Percentiles rank a stretch among this genome's conserved stretches.
Conservation (phyloP, 2,113 vertebrate genomes). For the Mystacornis crossleyi region DNA sequence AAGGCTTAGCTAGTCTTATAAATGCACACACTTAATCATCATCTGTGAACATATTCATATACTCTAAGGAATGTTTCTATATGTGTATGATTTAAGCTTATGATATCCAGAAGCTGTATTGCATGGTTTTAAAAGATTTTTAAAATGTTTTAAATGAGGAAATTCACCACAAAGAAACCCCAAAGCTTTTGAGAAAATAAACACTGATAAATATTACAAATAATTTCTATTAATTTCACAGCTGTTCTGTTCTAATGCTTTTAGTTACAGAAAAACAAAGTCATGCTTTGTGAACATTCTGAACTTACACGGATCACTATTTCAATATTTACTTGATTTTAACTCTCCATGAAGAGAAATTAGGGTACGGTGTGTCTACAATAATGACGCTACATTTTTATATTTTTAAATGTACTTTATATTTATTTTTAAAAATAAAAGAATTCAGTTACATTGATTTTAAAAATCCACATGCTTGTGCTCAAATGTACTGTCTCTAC, state of each 20-base stretch:
- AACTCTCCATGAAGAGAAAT: constrained; percentile 79
- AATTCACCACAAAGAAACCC: background rate
- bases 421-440: background rate
- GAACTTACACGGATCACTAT: constrained; percentile 78
- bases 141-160: background rate
- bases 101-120: background rate
- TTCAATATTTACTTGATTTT: constrained; percentile 75
- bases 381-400: background rate
- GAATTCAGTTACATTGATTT: background rate
- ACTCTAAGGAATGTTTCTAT: background rate
- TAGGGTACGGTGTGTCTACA: constrained; percentile 51
- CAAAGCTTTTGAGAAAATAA: background rate
- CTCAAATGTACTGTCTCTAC: background rate
- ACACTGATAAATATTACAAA: background rate
- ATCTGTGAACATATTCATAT: background rate
- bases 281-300: constrained; percentile 72
- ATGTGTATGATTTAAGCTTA: background rate
- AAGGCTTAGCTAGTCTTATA: background rate
- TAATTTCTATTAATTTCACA: background rate
- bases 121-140: background rate
- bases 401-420: background rate
- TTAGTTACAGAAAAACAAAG: constrained; percentile 79
- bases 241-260: constrained; percentile 55
- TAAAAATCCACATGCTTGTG: background rate
- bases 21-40: background rate